These are phyloP conservation scores for Eupithecia tripunctaria DNA, from an alignment of 2,888 invertebrate species.

Conservation along the genomic window DNA sequence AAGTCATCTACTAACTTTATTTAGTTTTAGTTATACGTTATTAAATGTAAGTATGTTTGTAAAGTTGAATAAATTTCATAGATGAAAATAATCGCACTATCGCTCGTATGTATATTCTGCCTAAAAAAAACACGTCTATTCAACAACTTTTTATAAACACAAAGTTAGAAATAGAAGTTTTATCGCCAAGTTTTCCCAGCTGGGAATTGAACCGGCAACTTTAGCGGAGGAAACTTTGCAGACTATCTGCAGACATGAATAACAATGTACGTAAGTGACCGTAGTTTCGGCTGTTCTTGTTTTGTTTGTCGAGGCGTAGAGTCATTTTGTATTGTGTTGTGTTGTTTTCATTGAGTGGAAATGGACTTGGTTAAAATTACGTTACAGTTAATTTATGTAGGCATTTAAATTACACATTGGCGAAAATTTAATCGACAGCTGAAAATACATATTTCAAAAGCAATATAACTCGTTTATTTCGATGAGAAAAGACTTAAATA, in stretches of 20 bases:
- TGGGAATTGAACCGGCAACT: constrained; percentile 16
- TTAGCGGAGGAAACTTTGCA: constrained; percentile 8
- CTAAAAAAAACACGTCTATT: not conserved
- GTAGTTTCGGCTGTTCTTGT: not conserved
- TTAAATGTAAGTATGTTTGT: too few species aligned
- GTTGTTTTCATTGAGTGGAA: not conserved
- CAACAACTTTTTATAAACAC: constrained; percentile 8
- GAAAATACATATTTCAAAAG: too few species aligned
- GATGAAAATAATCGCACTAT: too few species aligned
- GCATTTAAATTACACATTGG: too few species aligned
- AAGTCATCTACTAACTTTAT: too few species aligned
- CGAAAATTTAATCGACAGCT: too few species aligned
- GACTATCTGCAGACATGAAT: constrained; percentile 12
- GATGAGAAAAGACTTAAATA: too few species aligned
- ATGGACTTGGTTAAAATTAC: too few species aligned
- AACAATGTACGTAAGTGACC: constrained; percentile 2
- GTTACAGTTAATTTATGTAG: too few species aligned
- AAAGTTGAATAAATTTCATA: too few species aligned
- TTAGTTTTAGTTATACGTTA: too few species aligned
- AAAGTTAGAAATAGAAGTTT: constrained; percentile 8
- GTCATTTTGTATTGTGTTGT: not conserved
- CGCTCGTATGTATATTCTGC: not conserved
- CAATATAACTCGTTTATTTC: too few species aligned
- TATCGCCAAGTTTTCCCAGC: not conserved
- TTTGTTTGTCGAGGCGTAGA: not conserved